A percentile compares a stretch with the other conserved stretches of the same genome.
These are phyloP conservation scores for Microplitis deprimator DNA, from an alignment of 2,888 invertebrate genomes.

Conservation along the genomic window DNA sequence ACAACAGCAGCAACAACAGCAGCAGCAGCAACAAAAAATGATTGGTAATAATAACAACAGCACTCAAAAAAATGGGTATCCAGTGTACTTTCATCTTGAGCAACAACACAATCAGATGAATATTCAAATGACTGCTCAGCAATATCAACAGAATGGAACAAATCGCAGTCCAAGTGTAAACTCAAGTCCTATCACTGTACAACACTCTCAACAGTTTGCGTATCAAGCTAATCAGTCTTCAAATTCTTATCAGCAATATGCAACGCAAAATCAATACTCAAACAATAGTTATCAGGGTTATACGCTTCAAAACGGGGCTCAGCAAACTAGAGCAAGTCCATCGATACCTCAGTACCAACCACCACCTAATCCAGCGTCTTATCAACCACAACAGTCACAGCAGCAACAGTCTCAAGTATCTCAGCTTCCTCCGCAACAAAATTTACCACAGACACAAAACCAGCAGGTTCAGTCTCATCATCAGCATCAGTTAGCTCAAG, in stretches of 20 bases:
- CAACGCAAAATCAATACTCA: conserved; percentile 57
- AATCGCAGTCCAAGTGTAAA: conserved; percentile 61
- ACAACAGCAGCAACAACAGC: conserved; percentile 57
- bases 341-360: conserved; percentile 69
- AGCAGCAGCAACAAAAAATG: conserved; percentile 67
- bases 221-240: conserved; percentile 62
- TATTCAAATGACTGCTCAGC: conserved; percentile 64
- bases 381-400: conserved; percentile 61
- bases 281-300: conserved; percentile 59
- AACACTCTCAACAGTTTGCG: conserved; percentile 60
- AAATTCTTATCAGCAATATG: conserved; percentile 59
- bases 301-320: conserved; percentile 58
- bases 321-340: conserved; percentile 61
- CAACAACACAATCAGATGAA: conserved; percentile 70
- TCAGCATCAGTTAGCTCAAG: conserved; percentile 51
- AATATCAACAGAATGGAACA: conserved; percentile 67
- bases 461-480: conserved; percentile 41
- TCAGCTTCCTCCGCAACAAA: conserved; percentile 46
- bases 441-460: conserved; percentile 56
- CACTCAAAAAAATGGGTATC: conserved; percentile 59
- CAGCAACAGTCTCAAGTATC: conserved; percentile 22
- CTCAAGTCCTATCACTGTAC: conserved; percentile 67
- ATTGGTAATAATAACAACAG: conserved; percentile 43
- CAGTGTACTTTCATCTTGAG: conserved; percentile 65
- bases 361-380: conserved; percentile 65